Evolutionary conservation across 2,113 vertebrate species (phyloP).

Genomic region (Hymenochirus boettgeri): DNA sequence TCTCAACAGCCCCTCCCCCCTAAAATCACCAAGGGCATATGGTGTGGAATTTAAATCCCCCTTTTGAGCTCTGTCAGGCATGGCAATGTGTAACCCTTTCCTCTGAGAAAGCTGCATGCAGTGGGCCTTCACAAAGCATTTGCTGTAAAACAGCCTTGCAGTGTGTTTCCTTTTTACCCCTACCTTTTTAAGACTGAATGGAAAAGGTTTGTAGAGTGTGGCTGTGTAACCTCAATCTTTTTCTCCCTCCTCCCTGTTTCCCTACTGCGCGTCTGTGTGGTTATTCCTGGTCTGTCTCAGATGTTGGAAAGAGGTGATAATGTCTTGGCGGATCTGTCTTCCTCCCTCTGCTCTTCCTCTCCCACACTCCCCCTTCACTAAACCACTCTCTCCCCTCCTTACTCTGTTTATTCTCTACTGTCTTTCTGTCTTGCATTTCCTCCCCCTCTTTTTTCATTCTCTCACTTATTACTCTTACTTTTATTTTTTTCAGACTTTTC

Average conservation of each 20-base stretch:
- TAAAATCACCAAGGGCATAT: conserved; percentile 32
- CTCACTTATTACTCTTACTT: conserved; percentile 24
- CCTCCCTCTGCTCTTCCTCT: conserved; percentile 39
- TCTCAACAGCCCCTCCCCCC: neutral
- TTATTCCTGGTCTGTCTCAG: conserved; percentile 42
- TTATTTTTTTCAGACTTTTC: neutral
- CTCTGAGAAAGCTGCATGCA: no score
- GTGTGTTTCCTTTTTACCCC: conserved; percentile 5
- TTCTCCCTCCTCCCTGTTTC: conserved; percentile 26
- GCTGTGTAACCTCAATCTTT: conserved; percentile 14
- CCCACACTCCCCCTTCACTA: conserved; percentile 27
- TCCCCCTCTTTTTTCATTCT: conserved; percentile 23
- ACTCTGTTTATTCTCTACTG: conserved; percentile 3
- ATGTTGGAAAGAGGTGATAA: conserved; percentile 42
- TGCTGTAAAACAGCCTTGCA: neutral
- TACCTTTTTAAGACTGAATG: neutral
- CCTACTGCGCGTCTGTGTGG: conserved; percentile 33
- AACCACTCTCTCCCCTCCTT: conserved; percentile 23
- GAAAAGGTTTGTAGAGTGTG: conserved; percentile 12
- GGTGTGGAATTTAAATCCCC: conserved; percentile 34
- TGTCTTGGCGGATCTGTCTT: conserved; percentile 41
- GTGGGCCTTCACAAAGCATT: neutral
- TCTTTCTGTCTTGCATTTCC: conserved; percentile 16
- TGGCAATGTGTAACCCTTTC: conserved; percentile 25
- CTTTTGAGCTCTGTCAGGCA: conserved; percentile 10